These are phyloP conservation scores for Nymphicus hollandicus DNA, from an alignment of 2,113 vertebrate genomes.

Conservation along the genomic window DNA sequence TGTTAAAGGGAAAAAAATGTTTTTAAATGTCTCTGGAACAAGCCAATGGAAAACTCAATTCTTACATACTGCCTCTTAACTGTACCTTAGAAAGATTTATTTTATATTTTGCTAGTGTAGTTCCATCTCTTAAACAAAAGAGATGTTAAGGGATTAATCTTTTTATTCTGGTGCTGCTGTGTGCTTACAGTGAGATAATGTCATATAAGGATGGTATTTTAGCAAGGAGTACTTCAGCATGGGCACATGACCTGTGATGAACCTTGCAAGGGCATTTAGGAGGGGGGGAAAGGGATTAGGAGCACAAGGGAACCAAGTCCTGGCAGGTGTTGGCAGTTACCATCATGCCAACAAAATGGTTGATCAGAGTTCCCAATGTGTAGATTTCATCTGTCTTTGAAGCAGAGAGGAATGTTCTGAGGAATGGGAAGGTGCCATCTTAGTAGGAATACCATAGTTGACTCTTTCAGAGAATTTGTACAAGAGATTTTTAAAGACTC, in stretches of 20 bases:
- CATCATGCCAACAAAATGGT: neutral
- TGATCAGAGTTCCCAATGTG: neutral
- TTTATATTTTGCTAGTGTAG: neutral
- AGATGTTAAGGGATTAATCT: neutral
- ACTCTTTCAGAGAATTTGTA: neutral
- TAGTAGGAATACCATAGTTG: neutral
- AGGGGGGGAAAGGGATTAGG: neutral
- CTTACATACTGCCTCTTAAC: neutral
- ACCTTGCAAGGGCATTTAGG: neutral
- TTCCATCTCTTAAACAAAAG: neutral
- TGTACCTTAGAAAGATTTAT: neutral
- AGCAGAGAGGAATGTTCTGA: neutral
- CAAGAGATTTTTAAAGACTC: neutral
- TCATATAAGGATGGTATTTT: accelerated
- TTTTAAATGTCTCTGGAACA: slow-evolving; percentile 34
- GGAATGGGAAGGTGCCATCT: neutral
- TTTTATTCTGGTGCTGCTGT: neutral
- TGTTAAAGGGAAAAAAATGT: slow-evolving; percentile 16
- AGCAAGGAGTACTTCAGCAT: neutral
- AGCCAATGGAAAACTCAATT: neutral
- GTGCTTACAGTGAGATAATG: neutral
- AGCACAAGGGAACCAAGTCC: neutral
- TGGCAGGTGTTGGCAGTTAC: neutral
- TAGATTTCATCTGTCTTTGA: neutral
- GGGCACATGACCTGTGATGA: neutral